Evolutionary conservation across 2,113 vertebrate species (phyloP), one percentile per base, ranked within the genome.

Genomic region (Apistogramma diplotaenia): DNA sequence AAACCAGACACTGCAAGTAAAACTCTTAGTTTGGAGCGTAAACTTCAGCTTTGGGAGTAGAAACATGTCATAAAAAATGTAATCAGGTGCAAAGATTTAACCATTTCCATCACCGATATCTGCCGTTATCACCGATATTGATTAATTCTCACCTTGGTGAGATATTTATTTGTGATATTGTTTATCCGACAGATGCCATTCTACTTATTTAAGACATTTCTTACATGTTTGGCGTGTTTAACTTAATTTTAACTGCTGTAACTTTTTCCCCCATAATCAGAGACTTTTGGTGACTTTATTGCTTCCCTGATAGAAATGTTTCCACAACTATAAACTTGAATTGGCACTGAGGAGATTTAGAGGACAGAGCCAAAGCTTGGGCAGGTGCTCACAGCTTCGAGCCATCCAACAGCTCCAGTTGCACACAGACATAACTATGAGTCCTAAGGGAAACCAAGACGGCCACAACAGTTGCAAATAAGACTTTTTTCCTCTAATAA

Each of bases 211-310:
- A 12, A 40, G 11, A 11, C 7, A 40, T 40, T 40, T 40, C 11
- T 40, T 40, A 40, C 10, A 37, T 13, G 37, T 40, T 40, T 25
- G 1, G 61, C 25, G 35, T 10, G 37, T 25, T 25, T 25, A 18
- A 65, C 35, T 65, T 43, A 4, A 43, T 43, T 65, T 65, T 43
- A 23, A 65, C 37, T 65, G 61, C 21, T 65, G 37, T 43, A 25
- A 43, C 61, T 5, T 18, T 2, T 0, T 1, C n/a, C 58, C 12
- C 55, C 29, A 40, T 35, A 65, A 13, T 62, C 0, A 3, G 40
- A 62, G 60, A 43, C 60, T 43, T 65, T 65, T 43, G 35, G 37
- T 53, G 49, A n/a, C 33, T 33, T 8, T 33, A 33, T 33, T 8
- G 9, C 33, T 35, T 35, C 8, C 33, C 8, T 35, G 33, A 6